Percentiles rank a stretch among this genome's conserved stretches.
Evolutionary conservation across 2,797 vertebrate genomes (phyloP).

Genomic region (Chromobotia macracanthus): DNA sequence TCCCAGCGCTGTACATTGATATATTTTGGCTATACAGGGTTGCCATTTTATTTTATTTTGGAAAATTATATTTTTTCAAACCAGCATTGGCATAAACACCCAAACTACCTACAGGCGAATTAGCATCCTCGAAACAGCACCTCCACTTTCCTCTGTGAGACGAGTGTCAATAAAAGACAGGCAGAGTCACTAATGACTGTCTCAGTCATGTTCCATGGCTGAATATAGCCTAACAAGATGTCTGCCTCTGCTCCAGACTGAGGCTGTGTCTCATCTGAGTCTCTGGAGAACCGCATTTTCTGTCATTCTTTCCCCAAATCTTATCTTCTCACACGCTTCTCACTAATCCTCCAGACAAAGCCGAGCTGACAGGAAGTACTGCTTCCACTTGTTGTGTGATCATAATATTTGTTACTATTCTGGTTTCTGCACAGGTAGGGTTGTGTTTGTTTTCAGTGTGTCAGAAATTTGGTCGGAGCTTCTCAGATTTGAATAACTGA

Average conservation of each 20-base stretch:
- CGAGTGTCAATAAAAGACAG: slow-evolving; percentile 34
- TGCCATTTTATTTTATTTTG: not conserved
- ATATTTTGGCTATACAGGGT: slow-evolving; percentile 9
- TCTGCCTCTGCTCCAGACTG: slow-evolving; percentile 30
- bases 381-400: slow-evolving; percentile 35
- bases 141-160: slow-evolving; percentile 30
- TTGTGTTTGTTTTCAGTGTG: slow-evolving; percentile 11
- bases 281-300: slow-evolving; percentile 26
- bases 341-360: slow-evolving; percentile 48
- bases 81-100: not conserved
- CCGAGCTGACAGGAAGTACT: slow-evolving; percentile 42
- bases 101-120: slow-evolving; percentile 7
- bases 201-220: slow-evolving; percentile 33
- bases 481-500: slow-evolving; percentile 5
- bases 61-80: not conserved
- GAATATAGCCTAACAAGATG: slow-evolving; percentile 47
- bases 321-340: slow-evolving; percentile 30
- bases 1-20: not conserved
- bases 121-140: slow-evolving; percentile 20
- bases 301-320: slow-evolving; percentile 22
- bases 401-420: slow-evolving; percentile 38
- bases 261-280: slow-evolving; percentile 31
- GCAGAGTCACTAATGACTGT: slow-evolving; percentile 43
- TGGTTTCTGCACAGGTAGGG: not conserved
- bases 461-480: slow-evolving; percentile 15